These are phyloP conservation scores for Ochropleura leucogaster DNA, from an alignment of 2,888 invertebrate genomes.

Conservation along the genomic window DNA sequence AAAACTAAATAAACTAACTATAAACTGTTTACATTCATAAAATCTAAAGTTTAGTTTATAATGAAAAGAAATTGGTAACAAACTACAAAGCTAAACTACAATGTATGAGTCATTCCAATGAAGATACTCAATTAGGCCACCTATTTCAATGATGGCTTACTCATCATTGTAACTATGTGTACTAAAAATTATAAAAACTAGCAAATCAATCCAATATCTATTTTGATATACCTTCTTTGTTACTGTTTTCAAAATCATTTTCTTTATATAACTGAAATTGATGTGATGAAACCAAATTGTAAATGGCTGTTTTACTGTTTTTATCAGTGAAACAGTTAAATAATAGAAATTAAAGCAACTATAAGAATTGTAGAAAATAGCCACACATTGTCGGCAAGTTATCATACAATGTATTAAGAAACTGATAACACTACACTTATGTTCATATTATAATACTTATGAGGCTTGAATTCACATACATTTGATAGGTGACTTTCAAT, in stretches of 20 bases:
- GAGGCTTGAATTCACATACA: constrained; percentile 12
- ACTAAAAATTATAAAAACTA: constrained; percentile 5
- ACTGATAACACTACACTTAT: constrained; percentile 59
- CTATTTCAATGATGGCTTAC: constrained; percentile 14
- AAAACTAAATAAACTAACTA: constrained; percentile 52
- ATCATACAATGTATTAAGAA: constrained; percentile 61
- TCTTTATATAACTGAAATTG: neutral
- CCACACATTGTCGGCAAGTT: constrained; percentile 36
- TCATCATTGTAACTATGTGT: neutral
- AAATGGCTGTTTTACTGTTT: constrained; percentile 11
- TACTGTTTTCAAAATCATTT: neutral
- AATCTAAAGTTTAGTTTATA: constrained; percentile 7
- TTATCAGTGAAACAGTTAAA: neutral
- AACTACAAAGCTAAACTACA: constrained; percentile 45
- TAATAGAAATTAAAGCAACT: constrained; percentile 25
- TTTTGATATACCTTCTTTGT: neutral
- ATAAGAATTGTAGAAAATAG: constrained; percentile 37
- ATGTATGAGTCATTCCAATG: constrained; percentile 28
- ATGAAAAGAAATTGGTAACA: constrained; percentile 34
- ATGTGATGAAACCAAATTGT: constrained; percentile 12
- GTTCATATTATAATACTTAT: constrained; percentile 32
- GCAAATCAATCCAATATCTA: neutral
- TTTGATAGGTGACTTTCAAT: constrained; percentile 32
- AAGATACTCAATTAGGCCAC: constrained; percentile 17
- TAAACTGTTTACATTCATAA: constrained; percentile 40